Evolutionary conservation across 2,888 invertebrate species (phyloP).

Genomic region (Leuctra nigra): DNA sequence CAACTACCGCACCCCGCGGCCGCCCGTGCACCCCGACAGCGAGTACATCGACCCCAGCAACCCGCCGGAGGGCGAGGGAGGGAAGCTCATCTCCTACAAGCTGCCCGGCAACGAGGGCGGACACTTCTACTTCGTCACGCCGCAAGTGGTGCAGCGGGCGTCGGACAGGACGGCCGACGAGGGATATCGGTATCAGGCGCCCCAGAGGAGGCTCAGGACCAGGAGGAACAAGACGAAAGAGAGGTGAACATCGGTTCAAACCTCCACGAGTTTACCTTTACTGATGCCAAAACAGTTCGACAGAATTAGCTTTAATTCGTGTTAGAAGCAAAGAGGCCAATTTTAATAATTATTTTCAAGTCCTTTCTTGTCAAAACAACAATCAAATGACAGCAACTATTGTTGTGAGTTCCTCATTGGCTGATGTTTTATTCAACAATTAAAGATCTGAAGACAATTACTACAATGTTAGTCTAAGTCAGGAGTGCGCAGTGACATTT

Average conservation of each 20-base stretch:
- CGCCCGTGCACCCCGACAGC: conserved; percentile 60
- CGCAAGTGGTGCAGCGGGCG: conserved; percentile 49
- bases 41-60: conserved; percentile 49
- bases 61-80: conserved; percentile 39
- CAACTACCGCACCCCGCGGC: conserved; percentile 61
- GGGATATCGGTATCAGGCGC: conserved; percentile 20
- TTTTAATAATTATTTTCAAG: no score
- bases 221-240: neutral
- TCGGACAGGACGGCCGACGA: conserved; percentile 35
- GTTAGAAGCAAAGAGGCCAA: no score
- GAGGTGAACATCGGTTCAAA: conserved; percentile 8
- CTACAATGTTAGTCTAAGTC: no score
- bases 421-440: no score
- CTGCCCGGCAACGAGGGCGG: conserved; percentile 64
- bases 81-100: conserved; percentile 64
- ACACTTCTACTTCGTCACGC: conserved; percentile 71
- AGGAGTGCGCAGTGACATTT: no score
- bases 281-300: no score
- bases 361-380: no score
- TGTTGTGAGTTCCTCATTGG: no score
- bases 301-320: no score
- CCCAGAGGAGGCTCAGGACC: conserved; percentile 6
- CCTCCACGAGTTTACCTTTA: no score
- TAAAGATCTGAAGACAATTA: no score
- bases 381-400: no score